Conservation (phyloP, 1,140 invertebrate species). For the Drosophila novamexicana region DNA sequence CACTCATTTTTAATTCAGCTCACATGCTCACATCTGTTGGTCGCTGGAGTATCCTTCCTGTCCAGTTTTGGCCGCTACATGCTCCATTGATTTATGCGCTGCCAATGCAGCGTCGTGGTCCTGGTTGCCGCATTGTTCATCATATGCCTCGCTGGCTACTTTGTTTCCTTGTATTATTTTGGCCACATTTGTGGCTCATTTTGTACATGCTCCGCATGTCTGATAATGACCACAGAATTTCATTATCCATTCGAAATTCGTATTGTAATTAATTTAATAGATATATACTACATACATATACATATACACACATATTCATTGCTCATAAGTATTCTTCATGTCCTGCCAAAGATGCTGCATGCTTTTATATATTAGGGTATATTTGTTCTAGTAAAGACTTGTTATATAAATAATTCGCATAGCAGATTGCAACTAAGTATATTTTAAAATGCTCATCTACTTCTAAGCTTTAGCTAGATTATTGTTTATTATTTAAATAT, state of each 20-base stretch:
- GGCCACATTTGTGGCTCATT: slow-evolving; percentile 77
- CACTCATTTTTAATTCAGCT: slow-evolving; percentile 79
- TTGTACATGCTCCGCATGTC: slow-evolving; percentile 76
- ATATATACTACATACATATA: slow-evolving; percentile 24
- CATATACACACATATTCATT: neutral
- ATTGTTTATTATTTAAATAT: too few species aligned
- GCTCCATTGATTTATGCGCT: slow-evolving; percentile 77
- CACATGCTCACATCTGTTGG: slow-evolving; percentile 75
- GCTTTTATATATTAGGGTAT: slow-evolving; percentile 5
- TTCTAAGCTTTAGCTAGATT: too few species aligned
- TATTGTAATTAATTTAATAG: slow-evolving; percentile 81
- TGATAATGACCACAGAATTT: slow-evolving; percentile 78
- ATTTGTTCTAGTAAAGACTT: neutral
- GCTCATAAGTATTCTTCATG: slow-evolving; percentile 14
- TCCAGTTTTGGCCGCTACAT: slow-evolving; percentile 63
- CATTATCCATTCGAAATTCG: slow-evolving; percentile 80
- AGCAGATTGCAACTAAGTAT: too few species aligned
- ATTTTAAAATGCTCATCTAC: too few species aligned
- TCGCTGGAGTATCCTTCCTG: slow-evolving; percentile 52
- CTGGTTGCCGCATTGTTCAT: slow-evolving; percentile 50
- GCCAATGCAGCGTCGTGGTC: slow-evolving; percentile 48
- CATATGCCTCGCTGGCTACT: slow-evolving; percentile 71
- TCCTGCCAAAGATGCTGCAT: neutral
- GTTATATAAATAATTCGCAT: too few species aligned
- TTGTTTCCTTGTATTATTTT: slow-evolving; percentile 65